Conservation (phyloP, 2,888 invertebrate genomes). For the Sipha maydis region DNA sequence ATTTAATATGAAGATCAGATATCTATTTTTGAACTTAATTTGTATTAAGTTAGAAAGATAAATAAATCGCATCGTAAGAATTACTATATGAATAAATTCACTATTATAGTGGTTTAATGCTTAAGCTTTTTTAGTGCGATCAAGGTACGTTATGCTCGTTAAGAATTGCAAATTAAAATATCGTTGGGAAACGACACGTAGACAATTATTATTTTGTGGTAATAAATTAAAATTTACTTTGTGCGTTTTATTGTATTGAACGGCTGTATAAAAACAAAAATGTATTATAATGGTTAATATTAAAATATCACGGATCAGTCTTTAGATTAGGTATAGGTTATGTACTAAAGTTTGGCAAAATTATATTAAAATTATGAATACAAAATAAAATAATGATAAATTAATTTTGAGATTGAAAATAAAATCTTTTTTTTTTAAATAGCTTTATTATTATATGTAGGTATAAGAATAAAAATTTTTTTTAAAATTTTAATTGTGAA, state of each 20-base stretch:
- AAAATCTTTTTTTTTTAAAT: no score
- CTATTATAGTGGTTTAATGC: background rate
- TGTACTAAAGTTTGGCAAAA: no score
- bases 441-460: no score
- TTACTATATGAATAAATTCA: constrained; percentile 15
- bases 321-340: no score
- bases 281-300: no score
- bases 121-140: background rate
- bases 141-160: background rate
- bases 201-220: background rate
- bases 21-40: constrained; percentile 18
- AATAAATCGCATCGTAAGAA: background rate
- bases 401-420: no score
- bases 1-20: background rate
- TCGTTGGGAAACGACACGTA: background rate
- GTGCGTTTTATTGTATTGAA: background rate
- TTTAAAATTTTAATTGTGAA: no score
- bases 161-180: background rate
- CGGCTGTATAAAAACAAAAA: no score
- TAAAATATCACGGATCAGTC: no score
- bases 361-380: no score
- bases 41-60: background rate
- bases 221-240: background rate
- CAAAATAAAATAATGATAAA: no score
- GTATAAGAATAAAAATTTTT: no score